phyloP scores from a whole-genome alignment of 2,113 vertebrate genomes.

The Formicarius rufipectus region DNA sequence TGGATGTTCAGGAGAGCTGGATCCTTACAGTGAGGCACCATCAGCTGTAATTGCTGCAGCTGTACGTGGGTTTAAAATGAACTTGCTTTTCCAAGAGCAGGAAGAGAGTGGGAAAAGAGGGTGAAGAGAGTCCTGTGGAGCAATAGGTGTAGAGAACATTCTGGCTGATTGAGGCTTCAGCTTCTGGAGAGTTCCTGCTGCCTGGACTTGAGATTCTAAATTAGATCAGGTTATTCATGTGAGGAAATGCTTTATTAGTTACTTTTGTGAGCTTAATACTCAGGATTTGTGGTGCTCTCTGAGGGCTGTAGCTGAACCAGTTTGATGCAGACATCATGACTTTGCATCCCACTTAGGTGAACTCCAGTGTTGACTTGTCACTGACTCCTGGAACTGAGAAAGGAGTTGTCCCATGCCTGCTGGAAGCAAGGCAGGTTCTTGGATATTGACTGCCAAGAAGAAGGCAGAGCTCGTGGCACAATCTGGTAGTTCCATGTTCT shows the following conservation, averaged over 20 bases:
- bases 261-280: background rate
- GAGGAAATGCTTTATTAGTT: conserved; percentile 6
- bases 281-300: background rate
- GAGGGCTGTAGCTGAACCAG: background rate
- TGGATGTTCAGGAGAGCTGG: conserved; percentile 5
- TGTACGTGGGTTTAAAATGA: conserved; percentile 8
- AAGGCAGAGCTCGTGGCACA: background rate
- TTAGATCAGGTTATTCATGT: background rate
- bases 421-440: background rate
- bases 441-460: background rate
- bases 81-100: conserved; percentile 3
- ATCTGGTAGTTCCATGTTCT: background rate
- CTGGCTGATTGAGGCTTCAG: background rate
- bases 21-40: background rate
- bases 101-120: background rate
- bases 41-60: conserved; percentile 37
- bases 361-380: background rate
- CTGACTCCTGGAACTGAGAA: background rate
- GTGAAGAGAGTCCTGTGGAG: background rate
- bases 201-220: background rate
- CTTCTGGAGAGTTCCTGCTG: conserved; percentile 24
- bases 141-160: background rate
- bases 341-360: background rate
- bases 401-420: background rate
- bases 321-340: background rate